Base-by-base conservation (phyloP, 2,797 vertebrate species). In the Cryptoprocta ferox region DNA sequence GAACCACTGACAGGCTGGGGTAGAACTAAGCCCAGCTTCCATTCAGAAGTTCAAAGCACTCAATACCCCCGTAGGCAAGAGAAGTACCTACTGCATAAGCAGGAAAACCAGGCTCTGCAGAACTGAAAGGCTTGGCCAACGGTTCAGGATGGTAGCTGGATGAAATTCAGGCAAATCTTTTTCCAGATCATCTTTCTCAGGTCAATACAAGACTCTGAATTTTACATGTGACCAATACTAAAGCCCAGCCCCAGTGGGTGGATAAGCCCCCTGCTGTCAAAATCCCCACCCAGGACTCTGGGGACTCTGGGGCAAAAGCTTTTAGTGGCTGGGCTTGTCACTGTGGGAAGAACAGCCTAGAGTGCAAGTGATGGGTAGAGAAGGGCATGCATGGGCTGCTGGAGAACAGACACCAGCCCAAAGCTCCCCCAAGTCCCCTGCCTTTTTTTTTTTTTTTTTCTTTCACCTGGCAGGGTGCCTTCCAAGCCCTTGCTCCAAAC, bases 131-230 rank as follows among this genome's bases (percentile, higher is more conserved):
- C 10, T 71, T 68, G 37, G 56, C 28, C 45, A 88, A 88, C 42
- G 39, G 48, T 65, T 70, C 45, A 21, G 1, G 37, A 18, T 53
- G 30, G 65, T 66, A 86, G 26, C 28, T 48, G 13, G 65, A 82
- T 45, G n/a, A 59, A 94, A 92, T 48, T 63, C 50, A 78, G 63
- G 50, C 13, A 91, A 71, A 81, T 42, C 21, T 53, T 94, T 88
- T 42, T 45, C 50, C 78, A 92, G 15, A 53, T 92, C 35, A 80
- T 14, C 16, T 28, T 82, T 88, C 26, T n/a, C 75, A 71, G n/a
- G 45, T 89, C 83, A 92, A 89, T 2, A 89, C 11, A 63, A 80
- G 37, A 78, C 50, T 95, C 84, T 94, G 61, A 90, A 85, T 59
- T 75, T 90, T 68, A 79, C 19, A 11, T 28, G 32, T 65, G 48